A percentile compares a stretch with the other conserved stretches of the same genome.
Evolutionary conservation across 2,888 invertebrate species (phyloP).

Genomic region (Eilema sororculum): DNA sequence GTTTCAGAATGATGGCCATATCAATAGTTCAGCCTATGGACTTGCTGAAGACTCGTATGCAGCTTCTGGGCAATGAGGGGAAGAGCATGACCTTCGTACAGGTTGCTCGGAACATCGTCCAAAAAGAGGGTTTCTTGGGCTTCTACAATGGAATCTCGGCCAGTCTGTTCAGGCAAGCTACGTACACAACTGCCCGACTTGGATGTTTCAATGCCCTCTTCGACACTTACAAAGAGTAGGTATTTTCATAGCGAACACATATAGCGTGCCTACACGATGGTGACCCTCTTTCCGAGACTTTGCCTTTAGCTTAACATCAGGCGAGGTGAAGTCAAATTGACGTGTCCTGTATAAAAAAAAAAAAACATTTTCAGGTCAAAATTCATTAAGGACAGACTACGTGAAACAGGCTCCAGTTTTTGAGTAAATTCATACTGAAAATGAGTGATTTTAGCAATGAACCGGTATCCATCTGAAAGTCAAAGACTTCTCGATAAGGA

Average conservation of each 20-base stretch:
- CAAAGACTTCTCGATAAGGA: no score
- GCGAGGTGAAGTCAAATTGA: no score
- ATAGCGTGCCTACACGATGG: no score
- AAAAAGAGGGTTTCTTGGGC: constrained; percentile 93
- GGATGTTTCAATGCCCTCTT: constrained; percentile 96
- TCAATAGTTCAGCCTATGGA: constrained; percentile 69
- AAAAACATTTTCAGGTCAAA: no score
- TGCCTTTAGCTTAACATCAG: no score
- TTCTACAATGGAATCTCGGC: constrained; percentile 96
- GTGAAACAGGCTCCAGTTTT: no score
- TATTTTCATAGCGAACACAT: not conserved
- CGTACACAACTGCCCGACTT: constrained; percentile 97
- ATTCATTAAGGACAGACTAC: no score
- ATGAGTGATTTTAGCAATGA: no score
- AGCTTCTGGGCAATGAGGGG: constrained; percentile 80
- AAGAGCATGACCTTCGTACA: constrained; percentile 90
- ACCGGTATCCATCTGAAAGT: no score
- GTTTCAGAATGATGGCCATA: constrained; percentile 63
- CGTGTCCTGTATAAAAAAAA: no score
- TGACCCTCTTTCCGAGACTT: no score
- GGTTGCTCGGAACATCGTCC: constrained; percentile 90
- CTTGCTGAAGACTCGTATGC: constrained; percentile 71
- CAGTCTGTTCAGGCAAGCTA: constrained; percentile 96
- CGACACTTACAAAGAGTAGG: constrained; percentile 65
- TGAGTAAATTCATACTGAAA: no score